phyloP scores from a whole-genome alignment of 2,888 invertebrate species.

The Trichogramma dendrolimi region DNA sequence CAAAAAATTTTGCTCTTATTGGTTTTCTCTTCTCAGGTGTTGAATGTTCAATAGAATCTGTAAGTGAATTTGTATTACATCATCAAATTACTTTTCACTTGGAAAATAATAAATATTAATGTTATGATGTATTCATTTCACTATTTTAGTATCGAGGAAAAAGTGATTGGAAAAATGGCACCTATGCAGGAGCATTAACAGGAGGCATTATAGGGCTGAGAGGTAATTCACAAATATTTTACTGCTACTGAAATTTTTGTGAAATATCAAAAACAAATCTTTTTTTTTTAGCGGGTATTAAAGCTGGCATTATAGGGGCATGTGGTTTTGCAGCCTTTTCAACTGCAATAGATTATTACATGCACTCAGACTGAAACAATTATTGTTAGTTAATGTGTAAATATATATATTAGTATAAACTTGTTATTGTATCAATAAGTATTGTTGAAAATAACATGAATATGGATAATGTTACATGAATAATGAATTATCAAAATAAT shows the following conservation, averaged over 20 bases:
- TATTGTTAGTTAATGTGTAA: conserved; percentile 22
- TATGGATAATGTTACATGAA: too few relatives aligned
- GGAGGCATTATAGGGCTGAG: conserved; percentile 87
- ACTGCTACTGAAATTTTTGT: conserved; percentile 4
- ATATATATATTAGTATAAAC: background rate
- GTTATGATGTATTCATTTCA: conserved; percentile 4
- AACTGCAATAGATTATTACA: conserved; percentile 93
- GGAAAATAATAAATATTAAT: conserved; percentile 5
- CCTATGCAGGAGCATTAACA: conserved; percentile 88
- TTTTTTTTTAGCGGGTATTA: conserved; percentile 75
- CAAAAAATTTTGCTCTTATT: conserved; percentile 95
- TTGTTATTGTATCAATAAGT: background rate
- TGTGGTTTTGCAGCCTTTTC: conserved; percentile 97
- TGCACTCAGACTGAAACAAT: conserved; percentile 56
- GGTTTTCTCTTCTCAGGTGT: conserved; percentile 91
- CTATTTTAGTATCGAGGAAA: conserved; percentile 72
- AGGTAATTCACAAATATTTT: conserved; percentile 54
- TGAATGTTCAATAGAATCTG: conserved; percentile 92
- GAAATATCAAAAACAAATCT: conserved; percentile 22
- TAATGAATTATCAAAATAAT: too few relatives aligned
- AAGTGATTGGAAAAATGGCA: conserved; percentile 95
- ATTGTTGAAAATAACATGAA: too few relatives aligned
- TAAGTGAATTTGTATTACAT: conserved; percentile 50
- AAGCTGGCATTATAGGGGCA: conserved; percentile 90
- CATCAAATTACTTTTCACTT: conserved; percentile 15